A percentile compares a stretch with the other conserved stretches of the same genome.
phyloP scores from a whole-genome alignment of 2,113 vertebrate species.

The Mustelus asterias region DNA sequence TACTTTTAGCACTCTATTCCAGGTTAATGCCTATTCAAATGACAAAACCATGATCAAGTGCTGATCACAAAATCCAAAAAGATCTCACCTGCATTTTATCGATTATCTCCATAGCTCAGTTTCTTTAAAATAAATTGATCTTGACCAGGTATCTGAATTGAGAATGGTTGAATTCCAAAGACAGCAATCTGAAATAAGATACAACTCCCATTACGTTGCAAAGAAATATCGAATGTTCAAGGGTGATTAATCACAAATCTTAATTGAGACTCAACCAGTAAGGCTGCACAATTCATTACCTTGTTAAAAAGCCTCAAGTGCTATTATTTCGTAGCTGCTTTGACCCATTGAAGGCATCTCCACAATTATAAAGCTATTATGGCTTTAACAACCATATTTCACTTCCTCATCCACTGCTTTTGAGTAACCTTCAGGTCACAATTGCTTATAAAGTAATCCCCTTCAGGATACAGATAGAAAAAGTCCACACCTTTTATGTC shows the following conservation, averaged over 20 bases:
- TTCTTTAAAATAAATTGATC: too few species aligned
- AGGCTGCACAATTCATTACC: neutral
- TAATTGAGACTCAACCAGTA: neutral
- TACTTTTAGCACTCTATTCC: slow-evolving; percentile 18
- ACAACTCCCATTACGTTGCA: neutral
- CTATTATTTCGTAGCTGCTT: neutral
- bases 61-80: neutral
- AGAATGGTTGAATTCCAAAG: neutral
- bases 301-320: too few species aligned
- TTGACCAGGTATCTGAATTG: neutral
- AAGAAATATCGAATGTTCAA: neutral
- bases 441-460: neutral
- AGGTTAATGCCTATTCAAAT: neutral
- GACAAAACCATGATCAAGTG: slow-evolving; percentile 18
- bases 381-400: neutral
- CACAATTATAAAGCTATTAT: neutral
- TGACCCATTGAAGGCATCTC: neutral
- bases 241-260: too few species aligned
- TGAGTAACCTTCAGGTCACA: neutral
- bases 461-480: neutral
- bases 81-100: neutral
- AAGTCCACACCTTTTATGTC: neutral
- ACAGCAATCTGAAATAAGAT: neutral
- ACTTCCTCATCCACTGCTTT: neutral
- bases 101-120: neutral